These are phyloP conservation scores for Lobophora halterata DNA, from an alignment of 2,888 invertebrate genomes.

Conservation along the genomic window DNA sequence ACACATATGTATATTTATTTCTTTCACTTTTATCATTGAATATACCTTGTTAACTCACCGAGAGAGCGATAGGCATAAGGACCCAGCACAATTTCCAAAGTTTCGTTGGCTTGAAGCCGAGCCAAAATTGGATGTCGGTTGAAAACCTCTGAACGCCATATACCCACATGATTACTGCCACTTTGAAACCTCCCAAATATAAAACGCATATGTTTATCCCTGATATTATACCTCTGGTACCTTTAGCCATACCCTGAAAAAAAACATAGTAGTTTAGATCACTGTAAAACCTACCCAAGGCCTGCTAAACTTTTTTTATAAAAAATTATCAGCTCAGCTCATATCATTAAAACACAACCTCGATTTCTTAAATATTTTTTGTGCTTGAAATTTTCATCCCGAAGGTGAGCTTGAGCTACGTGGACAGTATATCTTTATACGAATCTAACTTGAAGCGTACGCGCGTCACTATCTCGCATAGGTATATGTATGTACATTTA, in stretches of 20 bases:
- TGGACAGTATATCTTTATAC: too few relatives aligned
- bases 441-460: too few relatives aligned
- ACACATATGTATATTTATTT: conserved; percentile 1
- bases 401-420: too few relatives aligned
- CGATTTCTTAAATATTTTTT: too few relatives aligned
- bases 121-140: conserved; percentile 63
- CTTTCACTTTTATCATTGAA: neutral
- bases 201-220: conserved; percentile 43
- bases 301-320: too few relatives aligned
- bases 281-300: too few relatives aligned
- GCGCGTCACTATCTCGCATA: too few relatives aligned
- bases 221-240: conserved; percentile 30
- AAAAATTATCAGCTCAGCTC: too few relatives aligned
- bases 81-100: conserved; percentile 58
- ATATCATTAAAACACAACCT: too few relatives aligned
- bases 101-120: conserved; percentile 60
- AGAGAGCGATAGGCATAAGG: conserved; percentile 46
- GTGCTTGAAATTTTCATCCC: too few relatives aligned
- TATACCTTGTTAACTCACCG: conserved; percentile 42
- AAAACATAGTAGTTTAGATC: conserved; percentile 1
- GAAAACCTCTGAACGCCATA: conserved; percentile 58
- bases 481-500: too few relatives aligned
- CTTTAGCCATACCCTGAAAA: conserved; percentile 38
- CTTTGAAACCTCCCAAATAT: conserved; percentile 54
- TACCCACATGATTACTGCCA: conserved; percentile 59